Evolutionary conservation across 2,797 vertebrate species (phyloP).

Genomic region (Remorina albescens): DNA sequence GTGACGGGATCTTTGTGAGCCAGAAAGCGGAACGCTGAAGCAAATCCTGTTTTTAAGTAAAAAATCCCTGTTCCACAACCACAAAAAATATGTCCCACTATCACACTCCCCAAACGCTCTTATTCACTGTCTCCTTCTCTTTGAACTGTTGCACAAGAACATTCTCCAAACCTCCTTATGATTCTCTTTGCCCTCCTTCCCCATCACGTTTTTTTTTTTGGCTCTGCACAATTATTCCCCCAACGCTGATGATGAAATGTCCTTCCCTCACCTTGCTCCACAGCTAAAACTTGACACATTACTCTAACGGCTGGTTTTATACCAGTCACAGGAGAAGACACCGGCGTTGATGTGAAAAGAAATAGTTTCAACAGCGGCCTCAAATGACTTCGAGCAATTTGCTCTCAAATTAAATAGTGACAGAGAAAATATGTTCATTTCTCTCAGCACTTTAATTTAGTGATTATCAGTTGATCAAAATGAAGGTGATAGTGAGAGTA

Average conservation of each 20-base stretch:
- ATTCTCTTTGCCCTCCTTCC: background rate
- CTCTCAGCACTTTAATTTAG: too few relatives aligned
- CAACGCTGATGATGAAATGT: background rate
- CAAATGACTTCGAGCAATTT: background rate
- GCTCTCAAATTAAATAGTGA: background rate
- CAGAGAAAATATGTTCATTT: background rate
- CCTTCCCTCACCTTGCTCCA: background rate
- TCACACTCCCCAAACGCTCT: background rate
- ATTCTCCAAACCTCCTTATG: background rate
- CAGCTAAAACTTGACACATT: background rate
- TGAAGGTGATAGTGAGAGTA: too few relatives aligned
- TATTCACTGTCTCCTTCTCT: background rate
- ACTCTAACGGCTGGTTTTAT: background rate
- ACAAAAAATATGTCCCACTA: background rate
- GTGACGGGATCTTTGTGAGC: background rate
- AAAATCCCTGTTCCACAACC: background rate
- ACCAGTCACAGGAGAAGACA: background rate
- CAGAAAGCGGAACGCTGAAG: background rate
- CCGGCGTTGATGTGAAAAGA: background rate
- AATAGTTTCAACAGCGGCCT: background rate
- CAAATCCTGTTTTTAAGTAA: background rate
- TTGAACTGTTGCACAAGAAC: constrained; percentile 4
- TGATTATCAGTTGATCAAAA: background rate
- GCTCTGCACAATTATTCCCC: background rate
- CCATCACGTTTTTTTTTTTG: too few relatives aligned